Base-by-base conservation (phyloP, 2,888 invertebrate genomes). In the Actias luna region DNA sequence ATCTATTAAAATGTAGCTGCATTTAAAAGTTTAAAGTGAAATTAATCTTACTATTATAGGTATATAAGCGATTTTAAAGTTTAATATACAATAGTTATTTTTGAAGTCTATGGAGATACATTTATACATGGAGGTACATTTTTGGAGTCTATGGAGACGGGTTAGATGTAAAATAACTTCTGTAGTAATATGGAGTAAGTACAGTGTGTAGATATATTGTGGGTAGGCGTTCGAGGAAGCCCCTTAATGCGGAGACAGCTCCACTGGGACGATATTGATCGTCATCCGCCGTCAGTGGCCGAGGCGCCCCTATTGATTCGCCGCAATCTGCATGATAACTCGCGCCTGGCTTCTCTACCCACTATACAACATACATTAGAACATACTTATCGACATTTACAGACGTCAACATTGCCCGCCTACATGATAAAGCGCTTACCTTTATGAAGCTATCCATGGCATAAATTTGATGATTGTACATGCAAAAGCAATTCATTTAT, bases 311-410 rank as follows among this genome's bases (percentile, higher is more conserved):
- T 92, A 92, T 92, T 92, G 92, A 92, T 92, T 92, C 88, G 88
- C 89, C 90, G 90, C 92, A 92, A 92, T 92, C 92, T 92, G 89
- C 92, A 90, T 92, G 91, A 92, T 90, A 90, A 86, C 90, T 85
- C 86, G 87, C 84, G 87, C 83, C 83, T 83, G 88, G 85, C 87
- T 88, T 88, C 89, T 86, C 83, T 81, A 81, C 75, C 69, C 69
- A 72, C 82, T 79, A 77, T 73, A 73, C 71, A 69, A 77, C 76
- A 76, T 77, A 83, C 80, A 84, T 85, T 83, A 83, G 75, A 82
- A 79, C 78, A 79, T 78, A 80, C 77, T 81, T 77, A 79, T 66
- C 69, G 76, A 75, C 72, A 71, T 73, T 73, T 73, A 71, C 67
- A 70, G 69, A 69, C 67, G 65, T 68, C 59, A 63, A 63, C 59